Evolutionary conservation across 2,888 invertebrate genomes (phyloP), one percentile per base, ranked within the genome.

Genomic region (Pollenia labialis): DNA sequence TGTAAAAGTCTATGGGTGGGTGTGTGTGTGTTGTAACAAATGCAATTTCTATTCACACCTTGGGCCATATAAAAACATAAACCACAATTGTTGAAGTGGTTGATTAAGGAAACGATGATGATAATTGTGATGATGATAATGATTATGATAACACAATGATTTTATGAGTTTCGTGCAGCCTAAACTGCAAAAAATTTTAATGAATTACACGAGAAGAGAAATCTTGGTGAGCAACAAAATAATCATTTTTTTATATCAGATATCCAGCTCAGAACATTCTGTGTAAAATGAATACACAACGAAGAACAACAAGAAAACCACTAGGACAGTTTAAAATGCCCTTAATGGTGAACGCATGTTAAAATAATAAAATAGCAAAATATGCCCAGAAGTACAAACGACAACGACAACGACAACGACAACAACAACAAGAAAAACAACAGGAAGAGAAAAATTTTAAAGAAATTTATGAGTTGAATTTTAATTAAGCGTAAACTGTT

Each of bases 41-140:
- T 71, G 64, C 46, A 85, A 81, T 81, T 81, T 76, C 52, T 75
- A 12, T 85, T 69, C 50, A 52, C 82, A 82, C 82, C 85, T 82
- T 18, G 18, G 69, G 79, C 69, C 44, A 82, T 75, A 56, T 40
- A 44, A 85, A 68, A 50, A n/a, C 56, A 50, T 42, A 82, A 48
- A 69, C 14, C 52, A 14, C 44, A 23, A 6, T 52, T 18, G 40
- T 56, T 54, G 46, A 76, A 62, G 60, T 54, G 46, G 44, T 52
- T 52, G 52, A 54, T 66, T 74, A 68, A 11, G 16, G 72, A 14
- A 14, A 44, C 44, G 9, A 42, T 54, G 18, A 56, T 16, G 18
- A 54, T 50, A 23, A 16, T 56, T 32, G 23, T 62, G 18, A 4
- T 42, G 42, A 42, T 42, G 58, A 52, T 23, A 2, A 23, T 23